Evolutionary conservation across 1,140 invertebrate genomes (phyloP).

Genomic region (Drosophila quadrilineata): DNA sequence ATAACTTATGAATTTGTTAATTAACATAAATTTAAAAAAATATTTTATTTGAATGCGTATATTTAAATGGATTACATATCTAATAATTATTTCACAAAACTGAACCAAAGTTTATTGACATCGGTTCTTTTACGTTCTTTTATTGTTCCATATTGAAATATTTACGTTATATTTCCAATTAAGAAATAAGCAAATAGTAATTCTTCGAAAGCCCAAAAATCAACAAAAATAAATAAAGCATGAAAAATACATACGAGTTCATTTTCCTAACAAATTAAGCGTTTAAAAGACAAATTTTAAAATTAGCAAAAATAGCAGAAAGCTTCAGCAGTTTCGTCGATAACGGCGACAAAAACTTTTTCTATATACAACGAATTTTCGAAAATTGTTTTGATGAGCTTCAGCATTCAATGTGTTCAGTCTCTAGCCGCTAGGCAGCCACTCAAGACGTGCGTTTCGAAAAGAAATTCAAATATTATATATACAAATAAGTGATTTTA

Average conservation of each 20-base stretch:
- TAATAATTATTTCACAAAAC: slow-evolving; percentile 43
- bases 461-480: slow-evolving; percentile 10
- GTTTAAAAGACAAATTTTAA: slow-evolving; percentile 38
- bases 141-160: neutral
- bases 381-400: slow-evolving; percentile 50
- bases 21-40: neutral
- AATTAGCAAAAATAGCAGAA: slow-evolving; percentile 61
- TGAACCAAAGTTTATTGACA: slow-evolving; percentile 61
- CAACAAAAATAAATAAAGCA: slow-evolving; percentile 42
- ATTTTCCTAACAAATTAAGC: slow-evolving; percentile 27
- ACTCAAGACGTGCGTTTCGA: slow-evolving; percentile 58
- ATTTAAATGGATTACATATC: too few species aligned
- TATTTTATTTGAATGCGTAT: neutral
- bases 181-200: slow-evolving; percentile 8
- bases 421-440: slow-evolving; percentile 54
- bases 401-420: slow-evolving; percentile 24
- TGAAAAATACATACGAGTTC: neutral
- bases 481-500: slow-evolving; percentile 8
- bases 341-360: slow-evolving; percentile 60
- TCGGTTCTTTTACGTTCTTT: neutral
- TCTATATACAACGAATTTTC: slow-evolving; percentile 29
- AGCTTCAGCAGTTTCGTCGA: too few species aligned
- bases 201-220: slow-evolving; percentile 13
- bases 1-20: too few species aligned
- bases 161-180: slow-evolving; percentile 8